phyloP scores from a whole-genome alignment of 2,888 invertebrate genomes.

The Plusia festucae region DNA sequence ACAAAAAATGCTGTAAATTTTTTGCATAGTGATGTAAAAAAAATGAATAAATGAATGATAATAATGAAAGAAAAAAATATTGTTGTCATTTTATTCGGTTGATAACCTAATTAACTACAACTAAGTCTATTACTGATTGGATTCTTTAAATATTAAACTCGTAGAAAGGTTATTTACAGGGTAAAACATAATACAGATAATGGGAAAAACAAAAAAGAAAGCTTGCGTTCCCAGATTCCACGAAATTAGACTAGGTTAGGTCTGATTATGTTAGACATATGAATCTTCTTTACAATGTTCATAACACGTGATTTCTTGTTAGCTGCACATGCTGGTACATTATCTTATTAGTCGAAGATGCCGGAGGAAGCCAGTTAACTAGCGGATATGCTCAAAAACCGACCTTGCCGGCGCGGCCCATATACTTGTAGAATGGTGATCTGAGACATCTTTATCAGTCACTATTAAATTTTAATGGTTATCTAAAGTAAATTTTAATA shows the following conservation, averaged over 20 bases:
- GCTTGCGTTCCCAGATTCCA: neutral
- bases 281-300: neutral
- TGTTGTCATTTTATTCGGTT: too few relatives aligned
- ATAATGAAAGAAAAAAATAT: too few relatives aligned
- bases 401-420: slow-evolving; percentile 54
- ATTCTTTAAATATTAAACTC: too few relatives aligned
- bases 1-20: neutral
- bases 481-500: too few relatives aligned
- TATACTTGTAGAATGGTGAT: slow-evolving; percentile 24
- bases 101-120: too few relatives aligned
- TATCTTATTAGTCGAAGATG: slow-evolving; percentile 58
- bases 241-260: neutral
- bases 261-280: neutral
- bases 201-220: neutral
- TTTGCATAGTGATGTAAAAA: neutral
- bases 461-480: too few relatives aligned
- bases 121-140: too few relatives aligned
- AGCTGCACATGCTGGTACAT: slow-evolving; percentile 36
- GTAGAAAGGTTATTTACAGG: too few relatives aligned
- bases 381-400: slow-evolving; percentile 54
- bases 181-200: neutral
- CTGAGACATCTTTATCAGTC: slow-evolving; percentile 10
- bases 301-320: slow-evolving; percentile 21
- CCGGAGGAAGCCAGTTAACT: slow-evolving; percentile 59
- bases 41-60: too few relatives aligned